A percentile compares a stretch with the other conserved stretches of the same genome.
phyloP scores from a whole-genome alignment of 1,140 invertebrate species.

The Cephus cinctus region DNA sequence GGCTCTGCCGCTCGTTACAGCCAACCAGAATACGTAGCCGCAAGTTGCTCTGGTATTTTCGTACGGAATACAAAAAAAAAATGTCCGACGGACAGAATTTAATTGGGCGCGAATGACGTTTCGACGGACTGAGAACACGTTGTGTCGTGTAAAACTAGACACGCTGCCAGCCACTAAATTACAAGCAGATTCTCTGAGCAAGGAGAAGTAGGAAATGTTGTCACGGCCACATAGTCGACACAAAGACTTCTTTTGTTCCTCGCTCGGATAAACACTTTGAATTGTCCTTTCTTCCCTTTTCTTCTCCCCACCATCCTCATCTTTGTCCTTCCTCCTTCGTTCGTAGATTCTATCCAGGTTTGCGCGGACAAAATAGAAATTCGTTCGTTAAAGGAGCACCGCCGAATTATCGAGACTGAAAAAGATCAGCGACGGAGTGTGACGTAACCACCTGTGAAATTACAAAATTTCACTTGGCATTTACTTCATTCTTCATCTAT shows the following conservation, averaged over 20 bases:
- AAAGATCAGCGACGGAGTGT: too few species aligned
- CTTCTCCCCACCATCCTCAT: conserved; percentile 3
- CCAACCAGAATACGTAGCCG: not conserved
- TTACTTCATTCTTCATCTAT: too few species aligned
- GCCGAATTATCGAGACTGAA: too few species aligned
- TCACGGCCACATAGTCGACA: not conserved
- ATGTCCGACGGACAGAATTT: not conserved
- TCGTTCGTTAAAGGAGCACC: too few species aligned
- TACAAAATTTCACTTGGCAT: too few species aligned
- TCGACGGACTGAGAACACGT: too few species aligned
- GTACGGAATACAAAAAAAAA: not conserved
- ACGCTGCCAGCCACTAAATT: too few species aligned
- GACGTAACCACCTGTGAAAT: too few species aligned
- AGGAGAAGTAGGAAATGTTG: not conserved
- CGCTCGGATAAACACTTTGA: too few species aligned
- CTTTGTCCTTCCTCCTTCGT: conserved; percentile 4
- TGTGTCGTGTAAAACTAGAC: too few species aligned
- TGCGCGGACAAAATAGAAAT: not conserved
- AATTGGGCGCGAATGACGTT: not conserved
- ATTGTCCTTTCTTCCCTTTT: conserved; percentile 18
- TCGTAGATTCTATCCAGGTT: not conserved
- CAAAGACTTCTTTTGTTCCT: not conserved
- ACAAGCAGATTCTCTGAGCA: not conserved
- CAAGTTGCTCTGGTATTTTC: too few species aligned
- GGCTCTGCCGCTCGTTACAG: too few species aligned